Evolutionary conservation across 2,888 invertebrate genomes (phyloP).

Genomic region (Euplexia lucipara): DNA sequence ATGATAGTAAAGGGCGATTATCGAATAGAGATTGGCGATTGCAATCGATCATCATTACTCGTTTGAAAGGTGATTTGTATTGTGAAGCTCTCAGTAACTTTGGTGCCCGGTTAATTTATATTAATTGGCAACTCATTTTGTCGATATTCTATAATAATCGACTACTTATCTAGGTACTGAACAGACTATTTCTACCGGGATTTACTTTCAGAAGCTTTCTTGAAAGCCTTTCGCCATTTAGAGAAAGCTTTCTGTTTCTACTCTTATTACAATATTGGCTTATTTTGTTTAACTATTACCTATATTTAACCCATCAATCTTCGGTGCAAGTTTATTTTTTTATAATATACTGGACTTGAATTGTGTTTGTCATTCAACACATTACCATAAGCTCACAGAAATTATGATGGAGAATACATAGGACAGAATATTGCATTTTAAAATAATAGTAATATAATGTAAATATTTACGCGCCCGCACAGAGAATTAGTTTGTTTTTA

Average conservation of each 20-base stretch:
- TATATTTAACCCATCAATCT: background rate
- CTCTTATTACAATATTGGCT: background rate
- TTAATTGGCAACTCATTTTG: slow-evolving; percentile 17
- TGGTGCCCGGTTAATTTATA: slow-evolving; percentile 4
- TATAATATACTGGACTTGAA: no score
- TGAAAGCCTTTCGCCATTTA: background rate
- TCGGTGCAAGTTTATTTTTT: background rate
- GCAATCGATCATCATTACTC: slow-evolving; percentile 28
- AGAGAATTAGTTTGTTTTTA: slow-evolving; percentile 1
- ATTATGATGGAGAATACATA: background rate
- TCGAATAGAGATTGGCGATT: slow-evolving; percentile 38
- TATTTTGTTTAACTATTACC: background rate
- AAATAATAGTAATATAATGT: background rate
- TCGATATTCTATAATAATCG: background rate
- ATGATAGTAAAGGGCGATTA: slow-evolving; percentile 48
- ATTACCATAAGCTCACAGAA: background rate
- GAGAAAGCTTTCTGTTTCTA: background rate
- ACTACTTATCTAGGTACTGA: background rate
- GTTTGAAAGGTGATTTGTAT: slow-evolving; percentile 42
- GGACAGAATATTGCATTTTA: background rate
- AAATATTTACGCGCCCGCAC: background rate
- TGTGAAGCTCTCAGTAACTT: slow-evolving; percentile 6
- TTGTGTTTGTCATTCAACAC: background rate
- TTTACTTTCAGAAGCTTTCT: background rate
- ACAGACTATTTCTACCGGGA: background rate